Evolutionary conservation across 1,140 invertebrate genomes (phyloP), one percentile per base, ranked within the genome.

Genomic region (Drosophila mayri): DNA sequence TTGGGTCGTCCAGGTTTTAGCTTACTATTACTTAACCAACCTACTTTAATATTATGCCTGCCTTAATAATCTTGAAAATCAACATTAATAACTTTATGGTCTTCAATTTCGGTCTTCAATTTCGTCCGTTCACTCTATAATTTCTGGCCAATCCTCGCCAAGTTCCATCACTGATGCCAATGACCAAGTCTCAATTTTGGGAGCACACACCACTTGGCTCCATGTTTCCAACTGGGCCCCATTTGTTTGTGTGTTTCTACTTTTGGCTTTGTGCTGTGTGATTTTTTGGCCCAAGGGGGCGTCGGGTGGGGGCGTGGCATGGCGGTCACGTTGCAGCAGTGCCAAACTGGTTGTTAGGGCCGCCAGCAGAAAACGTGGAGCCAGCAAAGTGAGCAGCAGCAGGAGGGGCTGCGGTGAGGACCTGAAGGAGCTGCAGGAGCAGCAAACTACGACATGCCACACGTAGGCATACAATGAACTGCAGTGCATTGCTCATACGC

Each of bases 181-280:
- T 71, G 68, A 59, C 68, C 52, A 72, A 72, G 66, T 59, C 66
- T 37, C 68, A 71, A 59, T 72, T 72, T 72, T 47, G 66, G 30
- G 3, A 59, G 44, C 65, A 68, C 68, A 67, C 43, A 28, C 32
- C 66, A 72, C 68, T 72, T 37, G 16, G 50, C 38, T 76, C 49
- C 46, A 47, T 66, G 57, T 35, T 62, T 46, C 57, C 47, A 64
- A 47, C 32, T 54, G 57, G 20, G 41, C 58, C 49, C 43, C 50
- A 37, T 67, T 64, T 61, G 78, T 63, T 63, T 76, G 65, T 58
- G 44, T 87, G 79, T 76, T 87, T 80, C 79, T 83, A 77, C 84
- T 79, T 87, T 80, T 83, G 83, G 76, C 84, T 83, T 87, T 88
- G 83, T 77, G 71, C 71, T 87, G 76, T 83, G 84, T 87, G 83